These are phyloP conservation scores for Neogale vison DNA, from an alignment of 2,113 vertebrate species.

Conservation along the genomic window DNA sequence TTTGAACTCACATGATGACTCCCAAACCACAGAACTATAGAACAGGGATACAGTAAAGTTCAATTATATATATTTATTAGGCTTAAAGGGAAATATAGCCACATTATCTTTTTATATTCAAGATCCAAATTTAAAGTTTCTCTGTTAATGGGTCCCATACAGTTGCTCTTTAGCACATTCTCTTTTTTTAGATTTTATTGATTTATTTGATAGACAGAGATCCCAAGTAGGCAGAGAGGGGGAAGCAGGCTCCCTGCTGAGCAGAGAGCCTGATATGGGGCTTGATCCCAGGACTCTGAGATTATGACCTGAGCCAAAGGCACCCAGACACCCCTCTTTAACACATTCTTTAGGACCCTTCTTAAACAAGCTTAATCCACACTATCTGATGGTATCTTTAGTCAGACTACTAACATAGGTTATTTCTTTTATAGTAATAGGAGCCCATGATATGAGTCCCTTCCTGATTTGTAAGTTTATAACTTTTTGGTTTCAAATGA, in stretches of 20 bases:
- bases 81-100: background rate
- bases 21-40: background rate
- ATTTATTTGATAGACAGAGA: too few relatives aligned
- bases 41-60: background rate
- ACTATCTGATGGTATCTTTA: background rate
- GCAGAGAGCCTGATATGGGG: too few relatives aligned
- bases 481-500: constrained; percentile 43
- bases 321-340: background rate
- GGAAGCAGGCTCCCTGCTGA: too few relatives aligned
- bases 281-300: too few relatives aligned
- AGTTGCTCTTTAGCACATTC: background rate
- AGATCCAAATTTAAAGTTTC: background rate
- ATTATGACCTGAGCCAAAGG: too few relatives aligned
- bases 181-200: background rate
- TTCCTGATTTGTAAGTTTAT: background rate
- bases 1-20: background rate
- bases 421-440: background rate
- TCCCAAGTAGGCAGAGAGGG: too few relatives aligned
- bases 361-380: background rate
- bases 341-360: background rate
- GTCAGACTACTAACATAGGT: background rate
- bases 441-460: background rate
- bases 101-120: background rate
- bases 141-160: background rate
- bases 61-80: background rate